phyloP scores from a whole-genome alignment of 2,797 vertebrate species.

The Enteromius afrohamiltoni region DNA sequence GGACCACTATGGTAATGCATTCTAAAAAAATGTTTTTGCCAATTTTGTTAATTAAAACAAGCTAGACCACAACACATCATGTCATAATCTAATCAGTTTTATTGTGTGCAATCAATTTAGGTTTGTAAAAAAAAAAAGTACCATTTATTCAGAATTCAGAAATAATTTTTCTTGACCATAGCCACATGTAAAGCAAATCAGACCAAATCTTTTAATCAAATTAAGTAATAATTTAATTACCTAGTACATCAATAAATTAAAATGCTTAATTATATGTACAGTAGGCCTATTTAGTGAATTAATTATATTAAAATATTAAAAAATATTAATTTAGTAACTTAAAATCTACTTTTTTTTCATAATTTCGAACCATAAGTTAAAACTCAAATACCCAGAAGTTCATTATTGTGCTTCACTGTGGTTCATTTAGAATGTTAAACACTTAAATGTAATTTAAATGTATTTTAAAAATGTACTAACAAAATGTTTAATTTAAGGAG shows the following conservation, averaged over 20 bases:
- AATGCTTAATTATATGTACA: neutral
- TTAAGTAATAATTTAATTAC: neutral
- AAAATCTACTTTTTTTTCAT: neutral
- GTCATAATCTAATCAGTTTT: neutral
- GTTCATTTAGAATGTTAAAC: neutral
- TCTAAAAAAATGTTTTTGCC: neutral
- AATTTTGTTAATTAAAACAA: neutral
- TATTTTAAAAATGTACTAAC: neutral
- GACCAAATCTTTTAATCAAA: neutral
- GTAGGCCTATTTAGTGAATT: neutral
- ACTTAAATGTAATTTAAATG: neutral
- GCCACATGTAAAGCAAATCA: neutral
- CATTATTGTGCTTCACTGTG: neutral
- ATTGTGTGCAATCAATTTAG: neutral
- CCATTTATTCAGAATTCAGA: neutral
- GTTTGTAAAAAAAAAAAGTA: neutral
- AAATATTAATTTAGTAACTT: neutral
- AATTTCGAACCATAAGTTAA: neutral
- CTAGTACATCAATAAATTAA: neutral
- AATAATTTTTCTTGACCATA: neutral
- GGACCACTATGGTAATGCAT: neutral
- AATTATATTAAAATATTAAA: neutral
- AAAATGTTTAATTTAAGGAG: neutral
- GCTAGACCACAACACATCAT: neutral
- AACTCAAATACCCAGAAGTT: neutral